phyloP scores from a whole-genome alignment of 2,797 vertebrate species.

The Helicolenus hilgendorfi region DNA sequence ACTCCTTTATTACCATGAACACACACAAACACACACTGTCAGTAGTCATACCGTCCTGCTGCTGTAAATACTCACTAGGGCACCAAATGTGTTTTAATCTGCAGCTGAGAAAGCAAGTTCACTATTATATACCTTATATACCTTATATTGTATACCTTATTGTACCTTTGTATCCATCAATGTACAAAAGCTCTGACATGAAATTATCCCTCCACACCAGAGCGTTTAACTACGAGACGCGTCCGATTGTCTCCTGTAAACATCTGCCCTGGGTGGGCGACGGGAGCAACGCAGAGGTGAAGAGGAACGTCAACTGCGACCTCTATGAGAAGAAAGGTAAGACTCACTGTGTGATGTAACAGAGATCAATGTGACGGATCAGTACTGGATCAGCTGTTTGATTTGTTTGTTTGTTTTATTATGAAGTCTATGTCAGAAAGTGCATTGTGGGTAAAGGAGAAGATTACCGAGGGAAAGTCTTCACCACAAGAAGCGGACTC shows the following conservation, averaged over 20 bases:
- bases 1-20: no score
- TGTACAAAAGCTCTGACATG: background rate
- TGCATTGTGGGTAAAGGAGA: slow-evolving; percentile 93
- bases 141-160: no score
- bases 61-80: background rate
- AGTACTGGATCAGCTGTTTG: background rate
- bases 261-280: slow-evolving; percentile 94
- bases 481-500: slow-evolving; percentile 89
- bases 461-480: slow-evolving; percentile 93
- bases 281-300: slow-evolving; percentile 88
- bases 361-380: background rate
- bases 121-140: no score
- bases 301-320: slow-evolving; percentile 94
- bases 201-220: slow-evolving; percentile 78
- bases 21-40: no score
- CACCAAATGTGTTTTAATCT: background rate
- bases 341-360: background rate
- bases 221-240: slow-evolving; percentile 94
- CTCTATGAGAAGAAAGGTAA: slow-evolving; percentile 98
- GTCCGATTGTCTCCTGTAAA: slow-evolving; percentile 91
- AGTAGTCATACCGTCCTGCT: background rate
- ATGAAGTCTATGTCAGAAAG: slow-evolving; percentile 93
- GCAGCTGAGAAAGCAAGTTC: background rate
- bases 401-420: background rate
- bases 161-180: background rate